Base-by-base conservation (phyloP, 2,888 invertebrate genomes). In the Palloptera scutellata region DNA sequence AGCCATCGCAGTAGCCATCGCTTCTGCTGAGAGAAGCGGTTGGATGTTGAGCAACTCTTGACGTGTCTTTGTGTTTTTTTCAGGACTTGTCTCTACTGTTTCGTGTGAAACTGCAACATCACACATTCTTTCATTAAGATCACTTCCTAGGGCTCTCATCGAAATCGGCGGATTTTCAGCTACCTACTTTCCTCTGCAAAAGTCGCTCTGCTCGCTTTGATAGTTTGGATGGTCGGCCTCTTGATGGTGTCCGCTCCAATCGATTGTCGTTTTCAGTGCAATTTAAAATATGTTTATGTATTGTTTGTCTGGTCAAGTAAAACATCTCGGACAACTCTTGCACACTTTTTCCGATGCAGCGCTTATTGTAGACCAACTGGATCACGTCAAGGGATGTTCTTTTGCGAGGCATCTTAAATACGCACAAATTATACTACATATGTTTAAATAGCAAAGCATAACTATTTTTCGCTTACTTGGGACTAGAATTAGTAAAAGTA, bases 11-110 rank as follows among this genome's bases (percentile, higher is more conserved):
- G 48, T 61, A 15, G n/a, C 19, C 19, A 51, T 19, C 12, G 48
- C 51, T 48, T 51, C 13, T 17, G 30, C 19, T n/a, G 61, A 61
- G 17, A 61, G 48, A 10, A 61, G 51, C 11, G 51, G 61, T 51
- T 61, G 48, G n/a, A n/a, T 45, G 48, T 61, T 45, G 30, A 15
- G 61, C 61, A 61, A 15, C 40, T 42, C 54, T 62, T 17, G 53
- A 62, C 17, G 43, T 42, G 20, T 62, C 53, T 17, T 54, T 62
- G 43, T 54, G 19, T 19, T 53, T 52, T 17, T 15, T 17, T 42
- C 41, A 41, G 12, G 17, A 41, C 42, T 43, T 40, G 40, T 54
- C 42, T 8, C n/a, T n/a, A 62, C 62, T 41, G 62, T 62, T 42
- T 62, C 41, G 43, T 62, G 62, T 19, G 62, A 62, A 13, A 62